These are phyloP conservation scores for Henricia sp. DNA, from an alignment of 53 echinoderm and acorn worm species.

Conservation along the genomic window DNA sequence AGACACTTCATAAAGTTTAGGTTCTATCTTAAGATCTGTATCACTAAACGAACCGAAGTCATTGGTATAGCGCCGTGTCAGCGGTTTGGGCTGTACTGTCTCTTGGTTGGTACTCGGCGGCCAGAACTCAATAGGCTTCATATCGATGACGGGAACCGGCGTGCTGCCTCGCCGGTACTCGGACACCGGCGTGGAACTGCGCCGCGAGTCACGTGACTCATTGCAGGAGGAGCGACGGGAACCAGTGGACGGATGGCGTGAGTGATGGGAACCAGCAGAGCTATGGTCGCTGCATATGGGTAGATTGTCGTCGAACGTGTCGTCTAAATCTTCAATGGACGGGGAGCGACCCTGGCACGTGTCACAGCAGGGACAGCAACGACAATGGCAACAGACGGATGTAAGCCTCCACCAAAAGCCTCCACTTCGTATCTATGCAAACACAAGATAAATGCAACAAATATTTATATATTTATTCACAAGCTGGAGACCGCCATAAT, in stretches of 20 bases:
- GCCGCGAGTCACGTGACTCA: slow-evolving; percentile 75
- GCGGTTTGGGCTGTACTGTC: slow-evolving; percentile 86
- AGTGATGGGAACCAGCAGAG: slow-evolving; percentile 8
- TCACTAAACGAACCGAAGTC: slow-evolving; percentile 80
- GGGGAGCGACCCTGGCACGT: slow-evolving; percentile 63
- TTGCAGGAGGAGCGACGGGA: slow-evolving; percentile 91
- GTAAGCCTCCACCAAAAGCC: slow-evolving; percentile 62
- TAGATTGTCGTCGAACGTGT: slow-evolving; percentile 49
- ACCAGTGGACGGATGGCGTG: slow-evolving; percentile 73
- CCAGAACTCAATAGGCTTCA: slow-evolving; percentile 99
- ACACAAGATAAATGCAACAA: background rate
- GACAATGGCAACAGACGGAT: slow-evolving; percentile 54
- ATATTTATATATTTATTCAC: too few relatives aligned
- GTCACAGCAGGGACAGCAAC: slow-evolving; percentile 66
- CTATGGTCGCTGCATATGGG: slow-evolving; percentile 48
- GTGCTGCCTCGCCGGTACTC: slow-evolving; percentile 91
- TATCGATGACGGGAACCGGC: slow-evolving; percentile 94
- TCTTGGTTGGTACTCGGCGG: slow-evolving; percentile 97
- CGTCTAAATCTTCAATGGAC: slow-evolving; percentile 62
- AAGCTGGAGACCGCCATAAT: background rate
- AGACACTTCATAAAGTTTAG: slow-evolving; percentile 93
- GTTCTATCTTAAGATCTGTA: slow-evolving; percentile 83
- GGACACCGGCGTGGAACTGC: slow-evolving; percentile 86
- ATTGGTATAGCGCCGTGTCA: slow-evolving; percentile 85
- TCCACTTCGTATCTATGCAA: slow-evolving; percentile 47